A percentile compares a stretch with the other conserved stretches of the same genome.
phyloP scores from a whole-genome alignment of 2,888 invertebrate genomes.

The Meta bourneti region DNA sequence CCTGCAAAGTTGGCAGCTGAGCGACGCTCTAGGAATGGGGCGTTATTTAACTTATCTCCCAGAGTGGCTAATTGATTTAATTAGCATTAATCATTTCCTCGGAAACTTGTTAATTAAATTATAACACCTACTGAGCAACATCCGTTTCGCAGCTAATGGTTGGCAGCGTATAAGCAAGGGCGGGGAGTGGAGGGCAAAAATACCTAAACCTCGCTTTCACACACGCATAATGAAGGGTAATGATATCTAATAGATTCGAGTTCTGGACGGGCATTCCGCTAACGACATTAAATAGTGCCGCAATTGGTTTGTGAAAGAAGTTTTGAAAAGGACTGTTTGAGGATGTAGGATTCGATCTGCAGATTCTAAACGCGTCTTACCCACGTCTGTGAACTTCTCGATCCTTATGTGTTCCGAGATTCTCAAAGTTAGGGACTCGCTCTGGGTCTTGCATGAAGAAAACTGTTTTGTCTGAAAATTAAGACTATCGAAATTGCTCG shows the following conservation, averaged over 20 bases:
- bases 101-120: constrained; percentile 75
- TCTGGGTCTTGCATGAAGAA: too few species aligned
- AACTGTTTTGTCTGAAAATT: too few species aligned
- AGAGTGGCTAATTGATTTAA: constrained; percentile 74
- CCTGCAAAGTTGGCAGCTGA: too few species aligned
- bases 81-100: constrained; percentile 74
- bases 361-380: too few species aligned
- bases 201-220: constrained; percentile 6
- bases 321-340: too few species aligned
- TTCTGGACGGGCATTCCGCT: background rate
- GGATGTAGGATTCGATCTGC: too few species aligned
- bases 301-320: too few species aligned
- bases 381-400: too few species aligned
- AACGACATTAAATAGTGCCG: background rate
- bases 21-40: background rate
- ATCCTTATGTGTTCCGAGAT: too few species aligned
- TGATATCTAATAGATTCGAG: constrained; percentile 3
- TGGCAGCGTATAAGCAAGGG: background rate
- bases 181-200: background rate
- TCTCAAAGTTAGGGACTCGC: too few species aligned
- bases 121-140: constrained; percentile 59
- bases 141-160: constrained; percentile 38
- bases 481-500: too few species aligned
- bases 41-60: constrained; percentile 69
- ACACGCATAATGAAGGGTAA: constrained; percentile 13